Percentiles rank a stretch among this genome's conserved stretches.
Evolutionary conservation across 2,888 invertebrate species (phyloP).

Genomic region (Drosophila mimetica): DNA sequence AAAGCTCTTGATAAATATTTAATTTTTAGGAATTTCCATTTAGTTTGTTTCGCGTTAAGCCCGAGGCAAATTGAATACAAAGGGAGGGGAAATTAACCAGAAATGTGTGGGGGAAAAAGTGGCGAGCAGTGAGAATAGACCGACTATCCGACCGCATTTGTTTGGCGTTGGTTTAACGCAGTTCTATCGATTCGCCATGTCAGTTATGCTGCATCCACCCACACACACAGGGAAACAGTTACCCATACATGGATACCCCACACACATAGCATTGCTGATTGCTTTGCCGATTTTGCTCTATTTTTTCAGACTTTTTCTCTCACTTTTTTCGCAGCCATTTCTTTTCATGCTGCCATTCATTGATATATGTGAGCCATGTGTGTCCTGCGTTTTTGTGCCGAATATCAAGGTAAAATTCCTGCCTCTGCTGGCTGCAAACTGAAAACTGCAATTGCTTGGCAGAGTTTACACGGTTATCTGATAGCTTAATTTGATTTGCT

Average conservation of each 20-base stretch:
- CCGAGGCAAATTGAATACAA: not conserved
- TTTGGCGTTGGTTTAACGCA: slow-evolving; percentile 16
- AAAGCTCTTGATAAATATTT: slow-evolving; percentile 1
- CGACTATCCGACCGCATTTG: slow-evolving; percentile 10
- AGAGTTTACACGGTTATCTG: slow-evolving; percentile 59
- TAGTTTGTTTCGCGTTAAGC: not conserved
- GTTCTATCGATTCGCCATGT: slow-evolving; percentile 36
- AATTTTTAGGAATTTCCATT: not conserved
- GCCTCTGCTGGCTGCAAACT: slow-evolving; percentile 16
- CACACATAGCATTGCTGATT: slow-evolving; percentile 27
- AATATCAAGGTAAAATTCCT: slow-evolving; percentile 46
- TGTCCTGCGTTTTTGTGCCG: slow-evolving; percentile 9
- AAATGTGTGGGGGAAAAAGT: not conserved
- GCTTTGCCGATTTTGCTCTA: slow-evolving; percentile 27
- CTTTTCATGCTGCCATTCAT: slow-evolving; percentile 36
- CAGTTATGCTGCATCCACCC: slow-evolving; percentile 24
- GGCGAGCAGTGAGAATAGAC: slow-evolving; percentile 5
- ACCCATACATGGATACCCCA: slow-evolving; percentile 9
- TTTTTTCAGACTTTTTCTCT: slow-evolving; percentile 20
- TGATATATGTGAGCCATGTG: slow-evolving; percentile 27
- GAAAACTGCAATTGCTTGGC: slow-evolving; percentile 31
- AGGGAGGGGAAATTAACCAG: slow-evolving; percentile 11
- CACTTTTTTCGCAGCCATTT: slow-evolving; percentile 39
- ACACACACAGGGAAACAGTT: not conserved
- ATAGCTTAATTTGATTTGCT: slow-evolving; percentile 72